Evolutionary conservation across 2,797 vertebrate species (phyloP).

Genomic region (Cyclopterus lumpus): DNA sequence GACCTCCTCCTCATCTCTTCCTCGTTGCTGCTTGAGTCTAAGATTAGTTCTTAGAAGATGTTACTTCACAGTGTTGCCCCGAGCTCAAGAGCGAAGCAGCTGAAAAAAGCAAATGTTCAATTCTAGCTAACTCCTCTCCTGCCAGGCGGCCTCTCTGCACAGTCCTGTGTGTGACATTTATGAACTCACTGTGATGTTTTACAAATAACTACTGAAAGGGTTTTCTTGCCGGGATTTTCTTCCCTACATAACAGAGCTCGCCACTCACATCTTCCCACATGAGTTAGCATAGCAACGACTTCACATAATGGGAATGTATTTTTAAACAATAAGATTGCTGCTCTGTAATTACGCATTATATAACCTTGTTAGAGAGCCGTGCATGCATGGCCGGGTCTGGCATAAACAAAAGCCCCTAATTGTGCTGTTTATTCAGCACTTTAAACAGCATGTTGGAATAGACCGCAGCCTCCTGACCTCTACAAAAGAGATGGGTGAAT

Average conservation of each 20-base stretch:
- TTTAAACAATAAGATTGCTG: slow-evolving; percentile 39
- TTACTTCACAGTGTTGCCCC: slow-evolving; percentile 28
- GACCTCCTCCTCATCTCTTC: slow-evolving; percentile 17
- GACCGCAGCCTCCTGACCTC: slow-evolving; percentile 18
- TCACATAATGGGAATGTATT: slow-evolving; percentile 26
- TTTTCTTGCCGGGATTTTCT: slow-evolving; percentile 44
- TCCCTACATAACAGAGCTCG: slow-evolving; percentile 1
- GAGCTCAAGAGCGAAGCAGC: slow-evolving; percentile 33
- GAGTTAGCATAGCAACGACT: slow-evolving; percentile 28
- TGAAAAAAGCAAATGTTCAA: slow-evolving; percentile 38
- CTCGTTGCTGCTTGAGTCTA: slow-evolving; percentile 24
- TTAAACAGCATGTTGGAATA: neutral
- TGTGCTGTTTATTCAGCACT: neutral
- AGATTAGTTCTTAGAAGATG: slow-evolving; percentile 47
- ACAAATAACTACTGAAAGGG: slow-evolving; percentile 46
- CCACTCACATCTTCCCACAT: slow-evolving; percentile 25
- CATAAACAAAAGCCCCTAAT: slow-evolving; percentile 29
- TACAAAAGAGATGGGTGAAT: slow-evolving; percentile 8
- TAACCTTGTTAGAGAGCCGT: slow-evolving; percentile 34
- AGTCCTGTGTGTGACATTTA: slow-evolving; percentile 17
- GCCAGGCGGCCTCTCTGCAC: slow-evolving; percentile 13
- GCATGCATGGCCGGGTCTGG: slow-evolving; percentile 18
- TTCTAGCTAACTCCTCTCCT: slow-evolving; percentile 16
- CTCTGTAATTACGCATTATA: slow-evolving; percentile 47
- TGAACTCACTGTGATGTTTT: slow-evolving; percentile 42